phyloP scores from a whole-genome alignment of 2,888 invertebrate genomes.

The Onthophagus sagittarius region DNA sequence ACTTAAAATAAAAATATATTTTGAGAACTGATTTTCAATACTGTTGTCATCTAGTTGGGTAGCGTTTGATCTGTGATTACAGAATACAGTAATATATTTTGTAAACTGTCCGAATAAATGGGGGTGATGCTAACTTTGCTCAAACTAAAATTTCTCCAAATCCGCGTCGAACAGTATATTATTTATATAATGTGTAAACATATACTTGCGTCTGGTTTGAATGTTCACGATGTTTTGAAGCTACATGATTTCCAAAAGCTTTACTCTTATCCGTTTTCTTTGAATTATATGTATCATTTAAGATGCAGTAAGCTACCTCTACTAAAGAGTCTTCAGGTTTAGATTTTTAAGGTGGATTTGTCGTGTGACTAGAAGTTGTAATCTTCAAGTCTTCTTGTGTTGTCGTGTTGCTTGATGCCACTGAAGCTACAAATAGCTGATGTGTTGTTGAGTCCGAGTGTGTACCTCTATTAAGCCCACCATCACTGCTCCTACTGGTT shows the following conservation, averaged over 20 bases:
- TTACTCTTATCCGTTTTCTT: background rate
- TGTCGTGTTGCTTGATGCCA: background rate
- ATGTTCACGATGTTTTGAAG: conserved; percentile 14
- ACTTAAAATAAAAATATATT: too few species aligned
- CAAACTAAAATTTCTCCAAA: conserved; percentile 19
- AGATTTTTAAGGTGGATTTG: background rate
- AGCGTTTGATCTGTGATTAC: background rate
- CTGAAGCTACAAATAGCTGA: background rate
- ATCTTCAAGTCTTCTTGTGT: background rate
- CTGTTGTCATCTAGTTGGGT: background rate
- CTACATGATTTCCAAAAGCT: conserved; percentile 6
- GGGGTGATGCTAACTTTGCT: background rate
- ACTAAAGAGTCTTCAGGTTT: background rate
- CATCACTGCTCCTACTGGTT: background rate
- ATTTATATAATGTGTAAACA: conserved; percentile 19
- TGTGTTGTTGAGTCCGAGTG: background rate
- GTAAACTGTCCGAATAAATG: background rate
- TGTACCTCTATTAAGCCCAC: background rate
- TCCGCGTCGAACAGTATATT: conserved; percentile 17
- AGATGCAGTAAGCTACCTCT: background rate
- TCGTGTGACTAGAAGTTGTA: background rate
- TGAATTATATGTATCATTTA: background rate
- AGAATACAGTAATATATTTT: background rate
- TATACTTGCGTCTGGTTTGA: conserved; percentile 12
- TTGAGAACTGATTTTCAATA: background rate